Conservation (phyloP, 37 sponge, comb jelly and placozoan genomes). For the Chondrilla cf. caribensis region DNA sequence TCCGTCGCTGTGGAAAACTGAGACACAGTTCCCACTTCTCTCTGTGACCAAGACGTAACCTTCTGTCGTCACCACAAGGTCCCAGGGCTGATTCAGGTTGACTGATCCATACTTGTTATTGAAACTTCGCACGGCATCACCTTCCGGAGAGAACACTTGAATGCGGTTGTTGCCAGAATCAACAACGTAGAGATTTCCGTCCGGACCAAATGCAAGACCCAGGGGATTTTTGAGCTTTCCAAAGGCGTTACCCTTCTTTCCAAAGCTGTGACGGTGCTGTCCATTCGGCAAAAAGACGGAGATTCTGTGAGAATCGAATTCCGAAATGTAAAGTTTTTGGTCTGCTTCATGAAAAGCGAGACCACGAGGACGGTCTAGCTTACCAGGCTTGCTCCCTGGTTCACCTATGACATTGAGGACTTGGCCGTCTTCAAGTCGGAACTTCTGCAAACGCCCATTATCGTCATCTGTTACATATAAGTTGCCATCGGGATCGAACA, state of each 20-base stretch:
- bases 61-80: neutral
- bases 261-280: constrained; percentile 25
- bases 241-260: constrained; percentile 26
- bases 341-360: neutral
- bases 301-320: constrained; percentile 31
- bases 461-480: constrained; percentile 21
- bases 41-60: constrained; percentile 19
- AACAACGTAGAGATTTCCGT: constrained; percentile 39
- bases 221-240: constrained; percentile 30
- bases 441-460: constrained; percentile 12
- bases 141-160: constrained; percentile 29
- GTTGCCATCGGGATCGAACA: constrained; percentile 4
- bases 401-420: constrained; percentile 17
- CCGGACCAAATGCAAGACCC: constrained; percentile 33
- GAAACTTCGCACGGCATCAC: neutral
- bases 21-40: neutral
- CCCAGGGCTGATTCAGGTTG: constrained; percentile 22
- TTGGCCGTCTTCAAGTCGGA: neutral
- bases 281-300: constrained; percentile 36
- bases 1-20: neutral
- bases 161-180: constrained; percentile 45
- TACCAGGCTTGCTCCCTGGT: neutral
- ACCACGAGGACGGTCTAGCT: constrained; percentile 13
- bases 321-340: constrained; percentile 30
- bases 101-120: neutral